A percentile compares a stretch with the other conserved stretches of the same genome.
Conservation (phyloP, 2,797 vertebrate species). For the Erethizon dorsatum region DNA sequence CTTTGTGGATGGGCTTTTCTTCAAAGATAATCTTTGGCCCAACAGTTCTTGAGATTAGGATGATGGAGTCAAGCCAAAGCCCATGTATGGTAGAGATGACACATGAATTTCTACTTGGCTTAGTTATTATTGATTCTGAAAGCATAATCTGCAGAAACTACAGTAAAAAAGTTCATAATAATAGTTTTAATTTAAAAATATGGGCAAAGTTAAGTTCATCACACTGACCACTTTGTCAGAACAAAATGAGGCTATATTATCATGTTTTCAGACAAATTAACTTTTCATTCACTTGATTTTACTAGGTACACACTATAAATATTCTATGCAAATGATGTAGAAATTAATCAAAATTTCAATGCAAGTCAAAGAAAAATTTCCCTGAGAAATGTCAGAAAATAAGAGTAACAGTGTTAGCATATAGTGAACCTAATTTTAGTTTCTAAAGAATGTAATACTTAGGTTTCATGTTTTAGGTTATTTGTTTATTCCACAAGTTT, state of each 20-base stretch:
- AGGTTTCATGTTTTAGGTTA: neutral
- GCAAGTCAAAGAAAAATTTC: neutral
- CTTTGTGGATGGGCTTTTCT: neutral
- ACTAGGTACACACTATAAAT: neutral
- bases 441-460: neutral
- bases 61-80: neutral
- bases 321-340: neutral
- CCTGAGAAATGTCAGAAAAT: neutral
- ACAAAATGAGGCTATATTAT: neutral
- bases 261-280: neutral
- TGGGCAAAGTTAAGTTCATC: neutral
- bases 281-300: slow-evolving; percentile 25
- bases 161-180: neutral
- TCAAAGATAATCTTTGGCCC: neutral
- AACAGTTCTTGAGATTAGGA: neutral
- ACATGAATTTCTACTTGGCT: neutral
- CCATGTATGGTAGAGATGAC: neutral
- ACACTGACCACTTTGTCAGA: neutral
- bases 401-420: neutral
- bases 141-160: neutral
- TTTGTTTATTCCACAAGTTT: neutral
- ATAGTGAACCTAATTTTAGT: neutral
- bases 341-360: neutral
- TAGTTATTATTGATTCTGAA: neutral
- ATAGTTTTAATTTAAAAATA: slow-evolving; percentile 31